Evolutionary conservation across 2,113 vertebrate species (phyloP).

Genomic region (Leucopternis melanops): DNA sequence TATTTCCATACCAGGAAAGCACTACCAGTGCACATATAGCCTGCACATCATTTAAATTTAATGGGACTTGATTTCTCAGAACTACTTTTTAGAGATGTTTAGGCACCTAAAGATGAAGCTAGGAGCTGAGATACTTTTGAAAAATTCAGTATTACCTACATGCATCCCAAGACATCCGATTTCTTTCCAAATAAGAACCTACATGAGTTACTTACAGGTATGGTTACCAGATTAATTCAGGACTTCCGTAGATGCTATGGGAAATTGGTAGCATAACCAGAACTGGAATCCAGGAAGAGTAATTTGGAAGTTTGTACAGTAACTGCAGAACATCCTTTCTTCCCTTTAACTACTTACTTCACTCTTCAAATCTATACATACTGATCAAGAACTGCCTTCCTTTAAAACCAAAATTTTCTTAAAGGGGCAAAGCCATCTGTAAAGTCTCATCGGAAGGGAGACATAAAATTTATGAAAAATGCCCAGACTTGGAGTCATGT

Average conservation of each 20-base stretch:
- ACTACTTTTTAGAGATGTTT: not conserved
- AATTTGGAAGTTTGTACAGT: not conserved
- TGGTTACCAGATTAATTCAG: not conserved
- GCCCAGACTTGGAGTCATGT: not conserved
- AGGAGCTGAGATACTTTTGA: not conserved
- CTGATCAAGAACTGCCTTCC: not conserved
- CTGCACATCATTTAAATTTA: not conserved
- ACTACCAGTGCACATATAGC: not conserved
- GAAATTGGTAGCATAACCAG: not conserved
- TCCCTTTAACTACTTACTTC: not conserved
- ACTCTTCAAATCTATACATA: not conserved
- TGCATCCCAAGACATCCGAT: not conserved
- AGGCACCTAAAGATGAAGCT: not conserved
- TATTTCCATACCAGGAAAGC: slow-evolving; percentile 5
- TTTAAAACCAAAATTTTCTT: not conserved
- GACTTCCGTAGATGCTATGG: not conserved
- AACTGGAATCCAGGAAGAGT: not conserved
- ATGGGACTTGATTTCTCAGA: not conserved
- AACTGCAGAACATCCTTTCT: not conserved
- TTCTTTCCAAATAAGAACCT: not conserved
- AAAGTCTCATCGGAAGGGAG: not conserved
- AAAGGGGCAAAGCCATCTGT: not conserved
- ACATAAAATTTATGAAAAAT: not conserved
- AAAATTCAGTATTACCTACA: not conserved
- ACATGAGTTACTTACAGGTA: not conserved